Evolutionary conservation across 2,888 invertebrate genomes (phyloP).

Genomic region (Orthonevra nobilis): DNA sequence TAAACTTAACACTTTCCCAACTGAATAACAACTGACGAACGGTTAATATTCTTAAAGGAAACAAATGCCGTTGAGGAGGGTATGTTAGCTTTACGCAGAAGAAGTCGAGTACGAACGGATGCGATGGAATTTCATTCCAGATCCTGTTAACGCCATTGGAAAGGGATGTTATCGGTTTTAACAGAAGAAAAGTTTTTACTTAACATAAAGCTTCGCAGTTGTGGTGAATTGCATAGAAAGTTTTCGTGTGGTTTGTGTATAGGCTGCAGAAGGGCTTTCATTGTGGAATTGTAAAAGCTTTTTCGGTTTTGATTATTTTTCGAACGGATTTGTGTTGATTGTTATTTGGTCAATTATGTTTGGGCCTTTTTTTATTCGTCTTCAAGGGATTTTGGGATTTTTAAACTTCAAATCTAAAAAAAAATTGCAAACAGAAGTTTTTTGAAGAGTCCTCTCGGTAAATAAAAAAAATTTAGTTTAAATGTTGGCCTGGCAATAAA

Average conservation of each 20-base stretch:
- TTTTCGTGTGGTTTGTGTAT: constrained; percentile 28
- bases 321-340: neutral
- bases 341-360: too few species aligned
- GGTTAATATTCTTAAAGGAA: constrained; percentile 61
- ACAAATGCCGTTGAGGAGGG: constrained; percentile 17
- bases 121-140: constrained; percentile 55
- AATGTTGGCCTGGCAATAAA: too few species aligned
- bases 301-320: constrained; percentile 5
- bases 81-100: constrained; percentile 54
- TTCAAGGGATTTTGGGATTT: too few species aligned
- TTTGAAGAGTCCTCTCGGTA: too few species aligned
- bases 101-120: constrained; percentile 48
- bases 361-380: too few species aligned
- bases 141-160: constrained; percentile 12
- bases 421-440: too few species aligned
- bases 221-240: neutral
- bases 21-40: constrained; percentile 68
- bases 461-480: too few species aligned
- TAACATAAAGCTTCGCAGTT: constrained; percentile 24
- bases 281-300: too few species aligned
- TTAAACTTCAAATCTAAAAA: too few species aligned
- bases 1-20: constrained; percentile 68
- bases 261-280: neutral
- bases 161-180: constrained; percentile 43
- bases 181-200: constrained; percentile 23